Base-by-base conservation (phyloP, 2,888 invertebrate genomes). In the Gastrophysa polygoni region DNA sequence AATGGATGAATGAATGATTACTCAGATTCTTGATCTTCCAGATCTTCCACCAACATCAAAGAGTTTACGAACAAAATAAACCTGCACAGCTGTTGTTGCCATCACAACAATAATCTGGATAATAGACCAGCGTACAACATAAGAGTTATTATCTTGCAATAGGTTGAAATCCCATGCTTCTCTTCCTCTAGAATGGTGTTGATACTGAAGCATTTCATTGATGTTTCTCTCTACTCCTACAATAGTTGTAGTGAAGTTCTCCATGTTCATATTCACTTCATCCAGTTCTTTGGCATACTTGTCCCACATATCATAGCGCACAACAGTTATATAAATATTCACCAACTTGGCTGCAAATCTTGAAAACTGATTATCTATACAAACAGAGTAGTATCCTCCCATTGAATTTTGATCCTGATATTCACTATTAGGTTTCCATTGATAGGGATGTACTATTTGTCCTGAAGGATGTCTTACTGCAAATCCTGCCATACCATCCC, bases 401-500 rank as follows among this genome's bases (percentile, higher is more conserved):
- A 87, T 82, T 0, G 91, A 88, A 0, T 89, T 84, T 75, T 90
- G 90, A 76, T 95, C 95, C 57, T 95, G 94, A 73, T 95, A 95
- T 78, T 95, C 95, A 0, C 93, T 89, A 70, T 88, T 92, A n/a
- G 92, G 86, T 77, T 91, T 88, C 95, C 95, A 96, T 75, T 93
- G 91, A 77, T 96, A 96, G 0, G 95, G 95, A 75, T 92, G 91
- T 5, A 95, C 94, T 69, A 94, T 88, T 77, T 90, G 85, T 0
- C 94, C 93, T 57, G 88, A 87, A 0, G 96, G 95, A 81, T 95
- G 91, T 63, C 93, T 86, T 0, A 96, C 92, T 0, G 93, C 93
- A 78, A 96, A 94, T 1, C 95, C 96, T 63, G 95, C 95, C 89
- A 93, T 95, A 8, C 95, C 94, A 83, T 96, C 96, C 17, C 96